Evolutionary conservation across 1,140 invertebrate genomes (phyloP).

Genomic region (Adelges cooleyi): DNA sequence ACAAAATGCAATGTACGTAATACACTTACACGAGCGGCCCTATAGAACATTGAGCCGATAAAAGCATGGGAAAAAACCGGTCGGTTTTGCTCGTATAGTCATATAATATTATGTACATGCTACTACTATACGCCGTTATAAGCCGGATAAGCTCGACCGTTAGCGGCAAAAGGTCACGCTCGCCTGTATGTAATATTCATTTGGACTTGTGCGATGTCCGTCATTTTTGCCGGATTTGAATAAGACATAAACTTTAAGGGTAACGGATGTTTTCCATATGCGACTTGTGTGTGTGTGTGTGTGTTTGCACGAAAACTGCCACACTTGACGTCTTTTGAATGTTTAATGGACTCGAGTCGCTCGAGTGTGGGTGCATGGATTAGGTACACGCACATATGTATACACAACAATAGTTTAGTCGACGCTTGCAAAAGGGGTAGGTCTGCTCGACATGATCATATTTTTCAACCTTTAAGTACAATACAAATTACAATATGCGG

Average conservation of each 20-base stretch:
- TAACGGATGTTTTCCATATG: not conserved
- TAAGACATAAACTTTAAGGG: not conserved
- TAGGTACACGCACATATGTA: too few species aligned
- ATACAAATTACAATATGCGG: too few species aligned
- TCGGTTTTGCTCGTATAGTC: too few species aligned
- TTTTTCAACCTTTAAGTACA: not conserved
- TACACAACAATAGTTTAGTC: not conserved
- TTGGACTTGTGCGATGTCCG: not conserved
- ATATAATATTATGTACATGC: too few species aligned
- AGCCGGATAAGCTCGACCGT: too few species aligned
- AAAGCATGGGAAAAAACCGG: too few species aligned
- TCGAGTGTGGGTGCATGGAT: not conserved
- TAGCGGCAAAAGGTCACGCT: too few species aligned
- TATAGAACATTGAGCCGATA: too few species aligned
- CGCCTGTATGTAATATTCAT: not conserved
- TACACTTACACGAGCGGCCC: too few species aligned
- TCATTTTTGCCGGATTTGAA: not conserved
- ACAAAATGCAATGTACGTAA: too few species aligned
- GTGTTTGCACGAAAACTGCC: not conserved
- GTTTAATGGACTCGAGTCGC: constrained; percentile 2
- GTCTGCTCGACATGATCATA: not conserved
- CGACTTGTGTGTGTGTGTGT: not conserved
- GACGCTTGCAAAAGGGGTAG: not conserved
- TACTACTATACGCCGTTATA: too few species aligned
- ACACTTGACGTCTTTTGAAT: constrained; percentile 5